Percentiles rank a stretch among this genome's conserved stretches.
Evolutionary conservation across 2,888 invertebrate species (phyloP).

Genomic region (Lithophane socia): DNA sequence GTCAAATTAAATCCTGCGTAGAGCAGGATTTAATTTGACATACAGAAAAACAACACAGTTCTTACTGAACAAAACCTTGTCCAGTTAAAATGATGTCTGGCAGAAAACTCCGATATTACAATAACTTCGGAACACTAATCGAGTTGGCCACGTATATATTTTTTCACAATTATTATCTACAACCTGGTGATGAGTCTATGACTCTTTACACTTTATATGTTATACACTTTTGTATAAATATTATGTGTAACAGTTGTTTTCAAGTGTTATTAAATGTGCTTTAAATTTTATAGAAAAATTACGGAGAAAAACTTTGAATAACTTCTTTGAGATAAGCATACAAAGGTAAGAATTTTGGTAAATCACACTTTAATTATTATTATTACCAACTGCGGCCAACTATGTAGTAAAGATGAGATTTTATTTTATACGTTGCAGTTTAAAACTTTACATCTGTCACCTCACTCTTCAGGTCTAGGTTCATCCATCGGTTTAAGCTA

Average conservation of each 20-base stretch:
- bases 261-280: conserved; percentile 28
- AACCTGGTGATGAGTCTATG: background rate
- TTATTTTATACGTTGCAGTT: no score
- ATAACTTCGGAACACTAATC: conserved; percentile 23
- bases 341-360: conserved; percentile 17
- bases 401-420: background rate
- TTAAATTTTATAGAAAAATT: conserved; percentile 42
- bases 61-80: background rate
- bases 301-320: conserved; percentile 28
- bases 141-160: conserved; percentile 25
- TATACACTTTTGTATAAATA: conserved; percentile 50
- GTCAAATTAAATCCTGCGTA: no score
- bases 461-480: no score
- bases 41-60: background rate
- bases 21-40: no score
- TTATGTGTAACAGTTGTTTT: conserved; percentile 40
- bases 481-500: no score
- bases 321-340: conserved; percentile 8
- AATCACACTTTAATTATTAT: background rate
- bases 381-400: background rate
- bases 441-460: no score
- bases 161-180: background rate
- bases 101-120: background rate
- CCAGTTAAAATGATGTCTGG: background rate
- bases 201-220: conserved; percentile 32